Evolutionary conservation across 2,113 vertebrate genomes (phyloP).

Genomic region (Phylloscopus trochiloides): DNA sequence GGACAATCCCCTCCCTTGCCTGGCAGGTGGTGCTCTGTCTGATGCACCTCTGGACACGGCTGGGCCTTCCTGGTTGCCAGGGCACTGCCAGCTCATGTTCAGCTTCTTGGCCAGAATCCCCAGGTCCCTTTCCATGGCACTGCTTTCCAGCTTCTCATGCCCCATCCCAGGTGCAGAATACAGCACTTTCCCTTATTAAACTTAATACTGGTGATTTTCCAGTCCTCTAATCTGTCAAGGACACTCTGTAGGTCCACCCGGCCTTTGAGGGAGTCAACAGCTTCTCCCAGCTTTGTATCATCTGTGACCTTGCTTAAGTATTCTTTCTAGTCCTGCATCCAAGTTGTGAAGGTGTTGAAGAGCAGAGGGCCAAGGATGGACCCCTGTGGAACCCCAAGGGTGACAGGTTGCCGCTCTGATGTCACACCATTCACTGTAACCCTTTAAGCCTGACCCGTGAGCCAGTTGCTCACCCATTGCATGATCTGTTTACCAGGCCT

Average conservation of each 20-base stretch:
- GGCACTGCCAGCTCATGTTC: neutral
- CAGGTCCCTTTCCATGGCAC: fast-evolving
- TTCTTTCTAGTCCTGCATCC: neutral
- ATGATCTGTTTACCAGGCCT: neutral
- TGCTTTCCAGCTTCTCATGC: neutral
- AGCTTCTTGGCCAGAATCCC: fast-evolving
- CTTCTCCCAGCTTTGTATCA: neutral
- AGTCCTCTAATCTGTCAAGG: neutral
- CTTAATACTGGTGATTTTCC: neutral
- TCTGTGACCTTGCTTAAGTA: neutral
- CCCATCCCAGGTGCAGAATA: neutral
- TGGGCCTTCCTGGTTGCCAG: neutral
- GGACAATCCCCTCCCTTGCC: neutral
- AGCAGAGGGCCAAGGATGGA: neutral
- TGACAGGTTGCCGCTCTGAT: neutral
- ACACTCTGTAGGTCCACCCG: neutral
- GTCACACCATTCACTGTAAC: neutral
- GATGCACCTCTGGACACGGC: fast-evolving
- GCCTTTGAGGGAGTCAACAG: neutral
- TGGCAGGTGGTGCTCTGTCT: fast-evolving
- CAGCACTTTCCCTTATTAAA: neutral
- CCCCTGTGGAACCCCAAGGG: neutral
- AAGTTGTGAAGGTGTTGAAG: neutral
- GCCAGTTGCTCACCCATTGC: neutral
- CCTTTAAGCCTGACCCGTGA: fast-evolving